Percentiles rank a stretch among this genome's conserved stretches.
These are phyloP conservation scores for Choristoneura fumiferana DNA, from an alignment of 1,140 invertebrate genomes.

Conservation along the genomic window DNA sequence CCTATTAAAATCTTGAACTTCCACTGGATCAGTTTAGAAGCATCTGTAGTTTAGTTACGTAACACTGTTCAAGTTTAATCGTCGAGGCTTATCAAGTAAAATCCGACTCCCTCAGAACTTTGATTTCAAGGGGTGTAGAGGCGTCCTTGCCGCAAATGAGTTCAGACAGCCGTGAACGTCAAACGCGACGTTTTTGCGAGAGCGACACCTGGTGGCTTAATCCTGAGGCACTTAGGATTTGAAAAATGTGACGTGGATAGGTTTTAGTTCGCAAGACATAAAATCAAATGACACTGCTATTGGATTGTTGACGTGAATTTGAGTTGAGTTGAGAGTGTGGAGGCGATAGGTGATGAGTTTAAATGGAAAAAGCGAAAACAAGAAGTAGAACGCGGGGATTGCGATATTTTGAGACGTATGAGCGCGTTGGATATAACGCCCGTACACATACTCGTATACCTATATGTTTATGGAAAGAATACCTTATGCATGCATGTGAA, in stretches of 20 bases:
- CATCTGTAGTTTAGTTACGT: conserved; percentile 6
- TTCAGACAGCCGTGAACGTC: conserved; percentile 58
- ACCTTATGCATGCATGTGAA: too few species aligned
- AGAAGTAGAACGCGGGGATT: too few species aligned
- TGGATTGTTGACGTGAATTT: too few species aligned
- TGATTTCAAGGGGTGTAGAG: conserved; percentile 32
- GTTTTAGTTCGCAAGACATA: not conserved
- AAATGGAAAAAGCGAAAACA: too few species aligned
- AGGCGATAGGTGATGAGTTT: too few species aligned
- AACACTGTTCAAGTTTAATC: conserved; percentile 32
- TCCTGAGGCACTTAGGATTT: conserved; percentile 68
- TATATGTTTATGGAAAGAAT: too few species aligned
- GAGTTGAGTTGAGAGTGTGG: too few species aligned
- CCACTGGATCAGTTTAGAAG: too few species aligned
- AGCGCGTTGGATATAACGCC: too few species aligned
- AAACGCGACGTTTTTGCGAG: conserved; percentile 59
- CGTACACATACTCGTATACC: too few species aligned
- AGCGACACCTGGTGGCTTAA: conserved; percentile 57
- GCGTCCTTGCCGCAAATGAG: conserved; percentile 46
- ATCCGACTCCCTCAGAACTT: conserved; percentile 29
- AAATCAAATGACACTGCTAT: not conserved
- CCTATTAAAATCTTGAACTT: too few species aligned
- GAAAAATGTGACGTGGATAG: not conserved
- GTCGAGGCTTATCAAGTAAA: conserved; percentile 36
- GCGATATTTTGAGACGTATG: too few species aligned